Evolutionary conservation across 2,113 vertebrate species (phyloP), one percentile per base, ranked within the genome.

Genomic region (Ciconia maguari): DNA sequence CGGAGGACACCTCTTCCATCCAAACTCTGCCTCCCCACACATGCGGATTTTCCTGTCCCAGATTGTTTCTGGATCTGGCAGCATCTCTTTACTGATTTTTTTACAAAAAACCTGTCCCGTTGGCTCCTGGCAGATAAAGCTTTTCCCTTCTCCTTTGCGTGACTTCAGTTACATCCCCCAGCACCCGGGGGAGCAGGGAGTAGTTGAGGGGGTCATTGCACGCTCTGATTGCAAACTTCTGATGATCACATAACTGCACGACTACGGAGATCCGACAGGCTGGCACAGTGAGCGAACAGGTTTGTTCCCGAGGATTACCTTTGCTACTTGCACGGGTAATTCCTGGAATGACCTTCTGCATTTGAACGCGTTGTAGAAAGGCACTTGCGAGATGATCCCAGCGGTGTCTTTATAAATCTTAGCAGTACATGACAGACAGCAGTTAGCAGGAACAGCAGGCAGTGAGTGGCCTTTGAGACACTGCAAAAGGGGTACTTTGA

Each of bases 141-240:
- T 71, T 80, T 68, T 34, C 70, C 42, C 17, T 76, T 7, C 34
- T 93, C 76, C 25, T 44, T 24, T 24, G 4, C 60, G 75, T 66
- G 64, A 29, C 26, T 41, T 17, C 38, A 38, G 57, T 55, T 32
- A 38, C 17, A 15, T 62, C 52, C 62, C 52, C 18, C 22, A 18
- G 13, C 9, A 0, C 4, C 48, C 0, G 0, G 16, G 16, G 21
- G 11, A 46, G 34, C 57, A 10, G 29, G 0, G 2, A 46, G 42
- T 17, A 16, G 52, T 10, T 11, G 18, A 13, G 20, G 61, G 71
- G 72, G 52, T 82, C 84, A 51, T 10, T 10, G 20, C 12, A 0
- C 1, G 17, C 51, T 72, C 52, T 22, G 51, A 26, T 65, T 30
- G 29, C 82, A 57, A 51, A 64, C 69, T 55, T 11, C 20, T 44